Conservation (phyloP, 2,797 vertebrate genomes). For the Distichodus sexfasciatus region DNA sequence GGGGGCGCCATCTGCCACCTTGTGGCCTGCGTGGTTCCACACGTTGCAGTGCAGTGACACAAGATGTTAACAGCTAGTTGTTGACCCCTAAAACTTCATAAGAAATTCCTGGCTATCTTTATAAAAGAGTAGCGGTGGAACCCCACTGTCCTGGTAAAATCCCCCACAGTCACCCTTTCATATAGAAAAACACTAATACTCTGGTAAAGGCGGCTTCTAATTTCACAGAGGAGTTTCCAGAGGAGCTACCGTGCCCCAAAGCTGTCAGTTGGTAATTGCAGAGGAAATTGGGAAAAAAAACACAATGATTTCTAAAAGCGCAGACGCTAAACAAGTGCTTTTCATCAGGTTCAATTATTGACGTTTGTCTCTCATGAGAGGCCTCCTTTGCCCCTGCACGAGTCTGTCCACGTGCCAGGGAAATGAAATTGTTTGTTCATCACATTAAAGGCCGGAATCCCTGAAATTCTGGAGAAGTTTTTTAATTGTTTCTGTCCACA, state of each 20-base stretch:
- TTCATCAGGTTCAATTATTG: constrained; percentile 52
- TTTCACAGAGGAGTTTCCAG: constrained; percentile 43
- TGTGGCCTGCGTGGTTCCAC: no score
- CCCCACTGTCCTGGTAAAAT: no score
- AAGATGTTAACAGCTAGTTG: no score
- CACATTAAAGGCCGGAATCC: constrained; percentile 28
- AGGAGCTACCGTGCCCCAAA: constrained; percentile 51
- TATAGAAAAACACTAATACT: no score
- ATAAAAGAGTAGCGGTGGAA: no score
- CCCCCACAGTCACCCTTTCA: no score
- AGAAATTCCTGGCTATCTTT: no score
- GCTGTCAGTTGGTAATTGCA: constrained; percentile 37
- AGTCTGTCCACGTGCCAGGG: constrained; percentile 8
- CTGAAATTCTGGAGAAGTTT: constrained; percentile 20
- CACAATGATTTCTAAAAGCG: constrained; percentile 38
- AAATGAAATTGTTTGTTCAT: constrained; percentile 26
- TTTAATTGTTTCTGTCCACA: constrained; percentile 27
- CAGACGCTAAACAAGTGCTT: constrained; percentile 31
- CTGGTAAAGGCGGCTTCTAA: no score
- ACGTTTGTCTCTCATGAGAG: constrained; percentile 39
- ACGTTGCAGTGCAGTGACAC: no score
- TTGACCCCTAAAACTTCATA: no score
- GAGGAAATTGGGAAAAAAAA: constrained; percentile 43
- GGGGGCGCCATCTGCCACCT: no score
- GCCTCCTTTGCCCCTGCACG: constrained; percentile 33